phyloP scores from a whole-genome alignment of 2,888 invertebrate species.

The Venusia cambrica region DNA sequence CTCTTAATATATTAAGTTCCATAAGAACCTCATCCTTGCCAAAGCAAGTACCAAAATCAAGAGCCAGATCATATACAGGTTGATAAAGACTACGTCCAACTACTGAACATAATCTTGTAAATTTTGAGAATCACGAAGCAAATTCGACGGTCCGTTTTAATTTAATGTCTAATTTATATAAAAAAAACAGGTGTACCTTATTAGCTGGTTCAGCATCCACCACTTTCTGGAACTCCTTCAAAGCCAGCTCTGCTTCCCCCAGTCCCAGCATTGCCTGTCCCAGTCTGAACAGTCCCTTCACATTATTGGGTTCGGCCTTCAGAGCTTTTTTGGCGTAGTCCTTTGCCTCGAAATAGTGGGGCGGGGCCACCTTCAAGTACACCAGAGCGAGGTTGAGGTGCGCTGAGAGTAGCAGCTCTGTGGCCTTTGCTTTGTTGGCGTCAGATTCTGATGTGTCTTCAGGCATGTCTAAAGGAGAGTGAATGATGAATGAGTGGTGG shows the following conservation, averaged over 20 bases:
- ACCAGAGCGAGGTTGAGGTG: slow-evolving; percentile 92
- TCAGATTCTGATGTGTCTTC: slow-evolving; percentile 48
- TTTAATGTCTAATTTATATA: no score
- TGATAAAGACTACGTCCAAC: no score
- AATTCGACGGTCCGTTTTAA: no score
- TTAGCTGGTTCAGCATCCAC: slow-evolving; percentile 91
- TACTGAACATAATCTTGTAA: no score
- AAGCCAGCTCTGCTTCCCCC: slow-evolving; percentile 89
- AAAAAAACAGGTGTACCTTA: no score
- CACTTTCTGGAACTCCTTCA: slow-evolving; percentile 88
- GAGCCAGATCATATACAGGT: no score
- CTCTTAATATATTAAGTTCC: no score
- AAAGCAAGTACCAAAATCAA: no score
- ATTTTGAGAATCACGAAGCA: no score
- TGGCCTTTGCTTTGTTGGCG: slow-evolving; percentile 43
- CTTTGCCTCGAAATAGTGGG: slow-evolving; percentile 84
- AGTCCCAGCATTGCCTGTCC: slow-evolving; percentile 89
- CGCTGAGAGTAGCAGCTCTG: slow-evolving; percentile 83
- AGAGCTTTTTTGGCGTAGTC: slow-evolving; percentile 90
- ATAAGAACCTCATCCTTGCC: no score
- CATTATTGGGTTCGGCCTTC: slow-evolving; percentile 86
- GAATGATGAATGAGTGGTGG: no score
- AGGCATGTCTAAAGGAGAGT: slow-evolving; percentile 44
- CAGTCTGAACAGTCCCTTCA: slow-evolving; percentile 94
- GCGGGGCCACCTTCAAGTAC: slow-evolving; percentile 86